Conservation (phyloP, 2,888 invertebrate species). For the Eupithecia insigniata region DNA sequence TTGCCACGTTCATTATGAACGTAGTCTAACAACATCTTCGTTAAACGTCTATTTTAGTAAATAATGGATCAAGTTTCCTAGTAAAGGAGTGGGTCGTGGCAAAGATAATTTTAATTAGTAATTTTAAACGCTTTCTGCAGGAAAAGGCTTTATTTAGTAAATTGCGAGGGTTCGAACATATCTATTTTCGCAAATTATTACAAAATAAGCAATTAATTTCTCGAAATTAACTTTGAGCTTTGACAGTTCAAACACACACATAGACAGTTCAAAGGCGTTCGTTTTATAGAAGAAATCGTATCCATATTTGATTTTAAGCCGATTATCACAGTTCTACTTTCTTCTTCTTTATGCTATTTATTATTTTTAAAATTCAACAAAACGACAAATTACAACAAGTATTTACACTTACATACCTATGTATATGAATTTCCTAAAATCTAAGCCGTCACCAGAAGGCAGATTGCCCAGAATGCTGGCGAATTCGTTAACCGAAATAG, state of each 20-base stretch:
- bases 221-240: neutral
- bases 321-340: too few relatives aligned
- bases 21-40: neutral
- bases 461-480: too few relatives aligned
- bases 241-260: neutral
- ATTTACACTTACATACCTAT: too few relatives aligned
- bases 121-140: neutral
- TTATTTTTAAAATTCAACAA: too few relatives aligned
- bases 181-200: neutral
- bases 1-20: neutral
- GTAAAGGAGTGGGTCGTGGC: neutral
- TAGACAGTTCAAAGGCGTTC: neutral
- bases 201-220: neutral
- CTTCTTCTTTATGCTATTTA: too few relatives aligned
- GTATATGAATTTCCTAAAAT: too few relatives aligned
- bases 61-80: neutral
- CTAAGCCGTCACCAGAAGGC: too few relatives aligned
- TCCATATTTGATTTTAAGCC: neutral
- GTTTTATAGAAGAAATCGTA: neutral
- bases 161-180: neutral
- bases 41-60: neutral
- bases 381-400: too few relatives aligned
- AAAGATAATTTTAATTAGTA: neutral
- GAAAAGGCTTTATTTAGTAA: neutral
- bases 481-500: too few relatives aligned